Evolutionary conservation across 1,140 invertebrate species (phyloP).

Genomic region (Carcinoscorpius rotundicauda): DNA sequence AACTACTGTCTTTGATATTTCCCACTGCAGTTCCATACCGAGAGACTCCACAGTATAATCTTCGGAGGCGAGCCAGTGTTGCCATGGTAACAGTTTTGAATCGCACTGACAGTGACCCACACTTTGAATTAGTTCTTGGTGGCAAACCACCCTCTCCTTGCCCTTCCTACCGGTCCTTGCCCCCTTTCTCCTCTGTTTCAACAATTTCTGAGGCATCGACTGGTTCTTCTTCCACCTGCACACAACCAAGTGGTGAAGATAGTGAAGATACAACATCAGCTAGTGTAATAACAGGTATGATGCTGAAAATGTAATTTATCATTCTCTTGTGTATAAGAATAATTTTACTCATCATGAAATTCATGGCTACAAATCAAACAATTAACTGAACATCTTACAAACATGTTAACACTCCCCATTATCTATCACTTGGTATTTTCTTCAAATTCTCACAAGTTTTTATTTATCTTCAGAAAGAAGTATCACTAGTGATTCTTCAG

Average conservation of each 20-base stretch:
- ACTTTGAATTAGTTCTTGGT: slow-evolving; percentile 16
- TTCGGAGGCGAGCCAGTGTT: slow-evolving; percentile 20
- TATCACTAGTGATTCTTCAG: slow-evolving; percentile 53
- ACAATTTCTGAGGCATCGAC: slow-evolving; percentile 62
- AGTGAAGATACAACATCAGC: slow-evolving; percentile 54
- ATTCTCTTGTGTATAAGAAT: no score
- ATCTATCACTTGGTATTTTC: no score
- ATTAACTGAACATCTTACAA: no score
- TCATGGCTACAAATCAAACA: no score
- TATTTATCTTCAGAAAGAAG: slow-evolving; percentile 20
- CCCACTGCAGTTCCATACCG: slow-evolving; percentile 32
- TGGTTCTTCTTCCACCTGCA: slow-evolving; percentile 40
- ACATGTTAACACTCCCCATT: no score
- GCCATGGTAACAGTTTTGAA: slow-evolving; percentile 14
- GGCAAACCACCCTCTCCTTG: slow-evolving; percentile 57
- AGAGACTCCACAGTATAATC: slow-evolving; percentile 25
- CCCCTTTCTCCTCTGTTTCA: slow-evolving; percentile 75
- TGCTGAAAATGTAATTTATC: no score
- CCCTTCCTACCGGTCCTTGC: slow-evolving; percentile 62
- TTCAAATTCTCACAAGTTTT: no score
- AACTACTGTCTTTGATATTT: no score
- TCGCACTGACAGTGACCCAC: slow-evolving; percentile 20
- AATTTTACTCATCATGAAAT: no score
- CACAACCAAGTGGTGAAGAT: slow-evolving; percentile 35
- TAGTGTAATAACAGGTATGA: slow-evolving; percentile 71